Percentiles rank a stretch among this genome's conserved stretches.
These are phyloP conservation scores for Ceyx margarethae DNA, from an alignment of 2,113 vertebrate genomes.

Conservation along the genomic window DNA sequence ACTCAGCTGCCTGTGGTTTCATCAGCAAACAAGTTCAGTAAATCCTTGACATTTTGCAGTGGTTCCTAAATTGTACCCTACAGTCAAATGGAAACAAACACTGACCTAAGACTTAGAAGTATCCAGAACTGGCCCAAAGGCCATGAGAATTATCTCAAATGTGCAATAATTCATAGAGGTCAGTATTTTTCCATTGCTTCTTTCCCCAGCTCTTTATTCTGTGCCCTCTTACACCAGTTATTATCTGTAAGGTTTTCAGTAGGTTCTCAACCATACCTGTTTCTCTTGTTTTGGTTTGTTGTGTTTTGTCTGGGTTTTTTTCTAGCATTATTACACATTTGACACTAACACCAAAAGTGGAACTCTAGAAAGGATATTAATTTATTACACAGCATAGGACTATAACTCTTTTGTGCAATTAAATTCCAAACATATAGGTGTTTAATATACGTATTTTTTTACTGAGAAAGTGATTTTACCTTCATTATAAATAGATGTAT, in stretches of 20 bases:
- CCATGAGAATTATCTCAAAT: constrained; percentile 59
- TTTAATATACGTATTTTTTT: constrained; percentile 71
- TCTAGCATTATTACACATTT: constrained; percentile 30
- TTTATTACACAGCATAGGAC: constrained; percentile 46
- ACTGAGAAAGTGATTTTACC: constrained; percentile 63
- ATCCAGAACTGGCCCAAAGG: constrained; percentile 41
- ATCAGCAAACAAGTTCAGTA: constrained; percentile 54
- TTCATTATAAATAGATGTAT: constrained; percentile 62
- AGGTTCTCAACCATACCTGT: background rate
- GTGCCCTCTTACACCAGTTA: constrained; percentile 10
- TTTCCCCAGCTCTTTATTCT: constrained; percentile 36
- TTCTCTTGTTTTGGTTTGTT: background rate
- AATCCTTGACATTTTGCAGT: constrained; percentile 54
- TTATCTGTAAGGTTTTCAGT: constrained; percentile 33
- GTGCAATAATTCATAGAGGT: constrained; percentile 59
- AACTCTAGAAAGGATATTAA: constrained; percentile 41
- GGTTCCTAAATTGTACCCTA: constrained; percentile 53
- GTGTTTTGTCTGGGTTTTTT: background rate
- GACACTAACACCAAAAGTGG: constrained; percentile 37
- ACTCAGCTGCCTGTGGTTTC: constrained; percentile 47
- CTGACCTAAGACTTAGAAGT: constrained; percentile 59
- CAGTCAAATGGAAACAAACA: constrained; percentile 51
- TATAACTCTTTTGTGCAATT: constrained; percentile 65
- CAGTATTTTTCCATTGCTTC: constrained; percentile 54
- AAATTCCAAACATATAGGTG: constrained; percentile 32